phyloP scores from a whole-genome alignment of 2,888 invertebrate species.

The Meandrusa payeni region DNA sequence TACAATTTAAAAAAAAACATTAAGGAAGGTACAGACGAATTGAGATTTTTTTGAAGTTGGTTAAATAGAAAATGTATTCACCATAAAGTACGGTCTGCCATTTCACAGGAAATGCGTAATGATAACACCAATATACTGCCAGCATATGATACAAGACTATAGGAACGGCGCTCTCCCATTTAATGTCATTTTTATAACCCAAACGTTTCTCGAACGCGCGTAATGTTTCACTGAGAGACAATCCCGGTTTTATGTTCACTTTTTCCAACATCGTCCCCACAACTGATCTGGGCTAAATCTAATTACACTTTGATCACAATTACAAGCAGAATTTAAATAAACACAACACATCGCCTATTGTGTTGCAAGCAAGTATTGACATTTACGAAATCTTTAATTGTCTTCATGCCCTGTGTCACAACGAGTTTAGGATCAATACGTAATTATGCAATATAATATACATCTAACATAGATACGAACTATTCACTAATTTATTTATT shows the following conservation, averaged over 20 bases:
- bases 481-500: too few relatives aligned
- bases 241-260: conserved; percentile 34
- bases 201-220: conserved; percentile 57
- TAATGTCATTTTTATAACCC: conserved; percentile 68
- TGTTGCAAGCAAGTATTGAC: too few relatives aligned
- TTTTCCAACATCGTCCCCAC: conserved; percentile 34
- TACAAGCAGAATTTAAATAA: conserved; percentile 5
- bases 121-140: conserved; percentile 64
- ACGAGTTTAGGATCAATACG: neutral
- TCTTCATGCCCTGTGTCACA: conserved; percentile 4
- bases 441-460: too few relatives aligned
- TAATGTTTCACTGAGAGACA: conserved; percentile 50
- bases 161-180: conserved; percentile 60
- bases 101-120: conserved; percentile 63
- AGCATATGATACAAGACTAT: conserved; percentile 60
- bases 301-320: neutral
- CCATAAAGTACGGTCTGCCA: conserved; percentile 68
- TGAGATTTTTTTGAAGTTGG: too few relatives aligned
- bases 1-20: too few relatives aligned
- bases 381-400: conserved; percentile 16
- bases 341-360: neutral
- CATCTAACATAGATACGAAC: too few relatives aligned
- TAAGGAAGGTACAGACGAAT: too few relatives aligned
- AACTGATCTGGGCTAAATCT: conserved; percentile 2
- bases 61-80: conserved; percentile 40